Conservation (phyloP, 2,113 vertebrate genomes). For the Eurystomus gularis region DNA sequence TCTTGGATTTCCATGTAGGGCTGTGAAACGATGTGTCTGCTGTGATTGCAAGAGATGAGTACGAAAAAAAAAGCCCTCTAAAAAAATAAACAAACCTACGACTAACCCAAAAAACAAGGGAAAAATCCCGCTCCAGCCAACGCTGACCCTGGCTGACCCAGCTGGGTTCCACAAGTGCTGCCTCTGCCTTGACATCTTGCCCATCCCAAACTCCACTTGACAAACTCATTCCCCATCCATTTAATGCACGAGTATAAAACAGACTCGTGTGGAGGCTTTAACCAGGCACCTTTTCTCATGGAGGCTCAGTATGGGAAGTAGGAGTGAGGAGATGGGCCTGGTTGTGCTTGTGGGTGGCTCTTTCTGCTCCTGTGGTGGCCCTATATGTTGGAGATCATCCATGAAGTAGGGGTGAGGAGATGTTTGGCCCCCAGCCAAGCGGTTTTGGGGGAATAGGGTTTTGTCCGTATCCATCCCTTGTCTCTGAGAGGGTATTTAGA, state of each 20-base stretch:
- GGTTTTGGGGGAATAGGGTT: neutral
- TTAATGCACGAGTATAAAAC: neutral
- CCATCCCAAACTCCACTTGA: neutral
- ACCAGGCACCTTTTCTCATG: neutral
- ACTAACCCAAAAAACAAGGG: constrained; percentile 13
- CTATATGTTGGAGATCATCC: neutral
- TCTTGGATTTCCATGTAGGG: constrained; percentile 60
- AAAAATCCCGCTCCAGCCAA: neutral
- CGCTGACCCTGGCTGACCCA: neutral
- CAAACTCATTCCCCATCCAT: neutral
- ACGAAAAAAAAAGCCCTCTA: neutral
- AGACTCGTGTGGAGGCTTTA: neutral
- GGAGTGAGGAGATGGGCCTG: neutral
- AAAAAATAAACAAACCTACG: constrained; percentile 41
- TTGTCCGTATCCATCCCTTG: neutral
- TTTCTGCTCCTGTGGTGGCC: neutral
- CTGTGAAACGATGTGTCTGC: constrained; percentile 38
- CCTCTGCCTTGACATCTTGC: neutral
- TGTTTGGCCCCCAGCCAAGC: neutral
- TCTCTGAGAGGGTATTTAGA: neutral
- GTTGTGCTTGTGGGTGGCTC: neutral
- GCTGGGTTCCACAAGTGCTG: neutral
- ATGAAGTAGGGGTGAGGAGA: fast-evolving
- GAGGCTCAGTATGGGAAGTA: neutral
- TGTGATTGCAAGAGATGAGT: constrained; percentile 26